Percentiles rank a stretch among this genome's conserved stretches.
Conservation (phyloP, 2,113 vertebrate genomes). For the Ciconia maguari region DNA sequence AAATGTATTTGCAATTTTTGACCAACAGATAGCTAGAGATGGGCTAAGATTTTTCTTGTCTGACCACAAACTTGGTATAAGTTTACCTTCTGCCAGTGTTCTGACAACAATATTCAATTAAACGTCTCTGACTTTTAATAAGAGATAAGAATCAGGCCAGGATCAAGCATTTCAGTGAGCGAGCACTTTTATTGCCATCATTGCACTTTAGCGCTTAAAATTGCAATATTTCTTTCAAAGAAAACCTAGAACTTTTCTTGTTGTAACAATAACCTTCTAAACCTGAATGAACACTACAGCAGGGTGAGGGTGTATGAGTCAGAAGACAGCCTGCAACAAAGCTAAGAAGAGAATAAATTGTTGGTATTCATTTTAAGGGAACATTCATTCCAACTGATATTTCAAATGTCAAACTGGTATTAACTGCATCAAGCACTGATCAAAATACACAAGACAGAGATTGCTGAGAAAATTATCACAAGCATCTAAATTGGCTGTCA, state of each 20-base stretch:
- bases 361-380: not conserved
- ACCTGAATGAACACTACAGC: not conserved
- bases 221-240: not conserved
- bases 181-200: not conserved
- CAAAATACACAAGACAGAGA: conserved; percentile 31
- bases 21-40: not conserved
- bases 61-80: not conserved
- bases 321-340: not conserved
- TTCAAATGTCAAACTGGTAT: conserved; percentile 32
- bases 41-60: not conserved
- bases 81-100: not conserved
- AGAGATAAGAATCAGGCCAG: not conserved
- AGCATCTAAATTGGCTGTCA: conserved; percentile 35
- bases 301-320: not conserved
- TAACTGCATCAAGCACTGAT: conserved; percentile 30
- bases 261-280: not conserved
- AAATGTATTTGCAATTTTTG: not conserved
- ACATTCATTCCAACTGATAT: not conserved
- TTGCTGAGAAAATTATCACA: conserved; percentile 13
- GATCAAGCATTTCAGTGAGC: not conserved
- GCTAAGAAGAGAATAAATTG: not conserved
- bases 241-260: not conserved
- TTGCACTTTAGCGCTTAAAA: not conserved
- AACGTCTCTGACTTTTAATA: not conserved
- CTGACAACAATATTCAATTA: not conserved